A percentile compares a stretch with the other conserved stretches of the same genome.
These are phyloP conservation scores for Poeciliopsis turrubarensis DNA, from an alignment of 2,113 vertebrate genomes.

Conservation along the genomic window DNA sequence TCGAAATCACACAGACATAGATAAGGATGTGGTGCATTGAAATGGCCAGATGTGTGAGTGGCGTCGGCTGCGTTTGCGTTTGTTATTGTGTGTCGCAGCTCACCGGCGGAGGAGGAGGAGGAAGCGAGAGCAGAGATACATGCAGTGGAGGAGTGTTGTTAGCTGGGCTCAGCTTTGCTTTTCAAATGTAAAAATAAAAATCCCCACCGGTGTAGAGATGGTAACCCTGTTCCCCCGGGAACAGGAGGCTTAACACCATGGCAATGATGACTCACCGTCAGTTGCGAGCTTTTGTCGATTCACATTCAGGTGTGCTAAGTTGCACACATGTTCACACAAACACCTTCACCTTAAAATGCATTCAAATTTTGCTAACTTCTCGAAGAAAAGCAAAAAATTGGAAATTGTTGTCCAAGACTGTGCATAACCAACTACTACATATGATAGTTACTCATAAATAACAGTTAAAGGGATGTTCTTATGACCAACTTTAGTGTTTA, in stretches of 20 bases:
- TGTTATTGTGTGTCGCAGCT: conserved; percentile 35
- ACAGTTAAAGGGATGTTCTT: neutral
- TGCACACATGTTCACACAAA: conserved; percentile 42
- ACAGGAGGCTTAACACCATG: conserved; percentile 69
- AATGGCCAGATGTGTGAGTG: conserved; percentile 46
- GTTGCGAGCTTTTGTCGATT: conserved; percentile 52
- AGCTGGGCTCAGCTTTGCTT: conserved; percentile 58
- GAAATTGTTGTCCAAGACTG: conserved; percentile 4
- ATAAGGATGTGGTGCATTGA: conserved; percentile 59
- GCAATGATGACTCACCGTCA: conserved; percentile 71
- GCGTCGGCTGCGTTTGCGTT: conserved; percentile 17
- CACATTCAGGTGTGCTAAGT: conserved; percentile 60
- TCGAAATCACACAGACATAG: conserved; percentile 67
- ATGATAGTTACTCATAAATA: conserved; percentile 1
- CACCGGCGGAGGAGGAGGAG: conserved; percentile 33
- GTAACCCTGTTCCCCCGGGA: conserved; percentile 70
- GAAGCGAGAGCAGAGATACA: conserved; percentile 31
- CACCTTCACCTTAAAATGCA: conserved; percentile 32
- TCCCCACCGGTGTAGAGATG: conserved; percentile 58
- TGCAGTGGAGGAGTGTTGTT: conserved; percentile 56
- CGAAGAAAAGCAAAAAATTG: conserved; percentile 31
- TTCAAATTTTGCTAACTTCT: conserved; percentile 6
- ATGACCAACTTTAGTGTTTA: neutral
- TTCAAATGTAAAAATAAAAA: conserved; percentile 77
- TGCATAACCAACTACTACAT: neutral